These are phyloP conservation scores for Glyptemys insculpta DNA, from an alignment of 2,797 vertebrate genomes.

Conservation along the genomic window DNA sequence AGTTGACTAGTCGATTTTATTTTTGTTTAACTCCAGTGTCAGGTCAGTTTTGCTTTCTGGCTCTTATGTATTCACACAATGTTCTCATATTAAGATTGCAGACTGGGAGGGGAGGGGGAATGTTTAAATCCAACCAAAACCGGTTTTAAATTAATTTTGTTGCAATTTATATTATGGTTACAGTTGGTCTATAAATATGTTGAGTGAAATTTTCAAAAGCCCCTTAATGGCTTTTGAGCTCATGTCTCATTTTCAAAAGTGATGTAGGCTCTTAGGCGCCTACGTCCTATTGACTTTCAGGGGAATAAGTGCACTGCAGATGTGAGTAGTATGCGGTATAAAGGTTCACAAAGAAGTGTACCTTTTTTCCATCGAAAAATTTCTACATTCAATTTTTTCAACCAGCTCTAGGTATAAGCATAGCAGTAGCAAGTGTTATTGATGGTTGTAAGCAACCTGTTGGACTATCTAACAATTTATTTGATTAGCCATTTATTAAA, in stretches of 20 bases:
- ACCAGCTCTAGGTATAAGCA: rapidly evolving
- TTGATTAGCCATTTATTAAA: neutral
- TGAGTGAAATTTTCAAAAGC: neutral
- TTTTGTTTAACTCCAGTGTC: neutral
- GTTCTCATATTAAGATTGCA: neutral
- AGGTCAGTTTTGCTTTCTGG: slow-evolving; percentile 27
- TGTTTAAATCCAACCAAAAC: neutral
- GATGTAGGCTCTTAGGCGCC: neutral
- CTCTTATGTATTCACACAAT: neutral
- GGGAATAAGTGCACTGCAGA: neutral
- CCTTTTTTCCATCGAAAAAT: neutral
- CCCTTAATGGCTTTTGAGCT: neutral
- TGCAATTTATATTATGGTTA: neutral
- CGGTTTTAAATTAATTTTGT: neutral
- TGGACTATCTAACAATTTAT: neutral
- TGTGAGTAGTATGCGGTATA: neutral
- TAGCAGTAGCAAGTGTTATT: neutral
- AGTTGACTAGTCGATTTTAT: neutral
- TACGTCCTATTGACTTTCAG: neutral
- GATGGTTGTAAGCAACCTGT: neutral
- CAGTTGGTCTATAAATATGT: neutral
- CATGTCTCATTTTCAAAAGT: neutral
- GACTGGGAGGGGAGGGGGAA: neutral
- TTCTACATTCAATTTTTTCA: neutral
- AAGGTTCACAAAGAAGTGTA: neutral